Base-by-base conservation (phyloP, 35 echinoderm and acorn worm species). In the Lytechinus pictus region DNA sequence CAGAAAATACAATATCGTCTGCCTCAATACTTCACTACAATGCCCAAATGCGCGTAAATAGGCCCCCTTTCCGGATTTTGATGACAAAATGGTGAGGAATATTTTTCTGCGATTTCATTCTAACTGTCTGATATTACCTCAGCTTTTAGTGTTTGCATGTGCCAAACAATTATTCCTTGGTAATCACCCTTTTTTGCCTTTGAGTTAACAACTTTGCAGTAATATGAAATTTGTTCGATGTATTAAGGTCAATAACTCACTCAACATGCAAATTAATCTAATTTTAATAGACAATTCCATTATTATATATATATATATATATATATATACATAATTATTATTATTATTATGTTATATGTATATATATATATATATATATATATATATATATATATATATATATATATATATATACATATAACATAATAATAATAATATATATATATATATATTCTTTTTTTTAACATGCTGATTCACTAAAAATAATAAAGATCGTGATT, bases 21-120 rank as follows among this genome's bases (percentile, higher is more conserved):
- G 88, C 88, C 52, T 54, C 88, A 54, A 44, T 90, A 54, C 88
- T 12, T 54, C 88, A 12, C 33, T 33, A 52, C 29, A 90, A 90
- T 90, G 24, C 88, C 52, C 6, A 33, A 90, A 90, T 90, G 29
- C 88, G 88, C 88, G 52, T 33, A 90, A 90, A 90, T 90, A 90
- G 88, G 88, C 52, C 88, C 52, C 88, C 88, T 90, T 90, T 90
- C 88, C 88, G 88, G 88, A 90, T 90, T 90, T 90, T 90, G 88
- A 54, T 44, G 88, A 52, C 88, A 90, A 54, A 90, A 52, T 90
- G 10, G 33, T 24, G 66, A 27, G 52, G 52, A 52, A 52, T 5
- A 12, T 90, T 28, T 52, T 52, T 90, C 52, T 28, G 52, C 88
- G 52, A 90, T 90, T 90, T 90, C 88, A 90, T 33, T 90, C 88